Evolutionary conservation across 1,140 invertebrate species (phyloP), one percentile per base, ranked within the genome.

Genomic region (Panulirus ornatus): DNA sequence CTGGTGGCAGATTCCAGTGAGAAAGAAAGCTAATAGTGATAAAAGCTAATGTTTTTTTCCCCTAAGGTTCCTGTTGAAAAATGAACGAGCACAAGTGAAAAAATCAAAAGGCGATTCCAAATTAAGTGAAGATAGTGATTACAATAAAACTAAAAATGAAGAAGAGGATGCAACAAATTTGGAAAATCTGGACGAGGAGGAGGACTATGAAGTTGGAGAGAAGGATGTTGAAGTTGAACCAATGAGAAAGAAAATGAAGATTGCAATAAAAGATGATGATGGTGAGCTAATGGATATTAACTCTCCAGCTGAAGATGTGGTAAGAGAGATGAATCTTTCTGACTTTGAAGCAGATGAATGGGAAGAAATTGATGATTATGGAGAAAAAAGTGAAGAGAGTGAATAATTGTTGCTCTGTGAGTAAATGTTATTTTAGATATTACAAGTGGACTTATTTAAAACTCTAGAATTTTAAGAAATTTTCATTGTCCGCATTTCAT

Each of bases 1-100:
- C n/a, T n/a, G n/a, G n/a, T n/a, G n/a, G n/a, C n/a, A n/a, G n/a
- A n/a, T n/a, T n/a, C n/a, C n/a, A n/a, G 19, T 63, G 58, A 1
- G 58, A 63, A 8, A 27, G 58, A 75, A 40, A 2, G 0, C 22
- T 75, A 34, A 19, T 8, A 30, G n/a, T 73, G 34, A 44, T 19
- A 11, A 47, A 47, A 11, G 5, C 14, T 6, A 6, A 47, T 47
- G 14, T 1, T 44, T 76, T 81, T 36, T 58, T 9, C 16, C 27
- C 22, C 27, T 81, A 47, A 81, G 78, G 44, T 81, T 81, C 78
- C 38, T 81, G 78, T 58, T 38, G 30, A 81, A 81, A 30, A 81
- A 30, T 81, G 47, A 81, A 58, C 34, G 47, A 9, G 36, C 51
- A 19, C 54, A 81, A 58, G 27, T 14, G n/a, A 54, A 81, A 44